Conservation (phyloP, 2,888 invertebrate species). For the Heteromurus nitidus region DNA sequence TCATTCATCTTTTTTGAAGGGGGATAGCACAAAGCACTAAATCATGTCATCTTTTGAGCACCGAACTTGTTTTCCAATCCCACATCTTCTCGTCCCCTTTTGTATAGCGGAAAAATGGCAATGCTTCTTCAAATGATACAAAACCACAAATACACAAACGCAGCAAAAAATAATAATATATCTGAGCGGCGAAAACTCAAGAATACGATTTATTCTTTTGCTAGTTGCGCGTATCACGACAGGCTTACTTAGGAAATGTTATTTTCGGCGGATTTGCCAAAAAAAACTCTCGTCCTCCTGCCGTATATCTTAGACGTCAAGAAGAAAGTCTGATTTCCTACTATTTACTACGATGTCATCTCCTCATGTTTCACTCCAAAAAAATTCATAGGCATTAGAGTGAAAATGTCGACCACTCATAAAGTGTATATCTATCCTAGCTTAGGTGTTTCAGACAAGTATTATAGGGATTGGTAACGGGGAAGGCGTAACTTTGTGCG, state of each 20-base stretch:
- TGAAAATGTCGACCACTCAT: not conserved
- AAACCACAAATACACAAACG: constrained; percentile 27
- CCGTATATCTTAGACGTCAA: constrained; percentile 11
- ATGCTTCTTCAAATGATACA: constrained; percentile 27
- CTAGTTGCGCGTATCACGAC: no score
- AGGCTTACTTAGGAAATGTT: not conserved
- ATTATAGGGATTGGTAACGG: not conserved
- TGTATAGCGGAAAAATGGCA: constrained; percentile 9
- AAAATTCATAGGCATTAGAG: not conserved
- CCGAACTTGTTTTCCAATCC: constrained; percentile 31
- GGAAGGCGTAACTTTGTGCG: constrained; percentile 1
- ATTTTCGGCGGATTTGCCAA: constrained; percentile 1
- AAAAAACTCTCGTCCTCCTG: not conserved
- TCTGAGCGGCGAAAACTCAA: not conserved
- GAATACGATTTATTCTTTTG: not conserved
- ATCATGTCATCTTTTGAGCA: constrained; percentile 62
- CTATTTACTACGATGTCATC: not conserved
- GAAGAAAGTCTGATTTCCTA: not conserved
- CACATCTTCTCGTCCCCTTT: constrained; percentile 24
- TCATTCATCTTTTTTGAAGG: constrained; percentile 64
- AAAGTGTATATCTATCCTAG: no score
- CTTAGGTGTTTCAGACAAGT: not conserved
- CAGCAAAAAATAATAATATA: constrained; percentile 15
- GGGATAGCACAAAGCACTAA: constrained; percentile 55
- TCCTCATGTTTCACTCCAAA: constrained; percentile 25